Conservation (phyloP, 2,888 invertebrate genomes). For the Agrotis ipsilon region DNA sequence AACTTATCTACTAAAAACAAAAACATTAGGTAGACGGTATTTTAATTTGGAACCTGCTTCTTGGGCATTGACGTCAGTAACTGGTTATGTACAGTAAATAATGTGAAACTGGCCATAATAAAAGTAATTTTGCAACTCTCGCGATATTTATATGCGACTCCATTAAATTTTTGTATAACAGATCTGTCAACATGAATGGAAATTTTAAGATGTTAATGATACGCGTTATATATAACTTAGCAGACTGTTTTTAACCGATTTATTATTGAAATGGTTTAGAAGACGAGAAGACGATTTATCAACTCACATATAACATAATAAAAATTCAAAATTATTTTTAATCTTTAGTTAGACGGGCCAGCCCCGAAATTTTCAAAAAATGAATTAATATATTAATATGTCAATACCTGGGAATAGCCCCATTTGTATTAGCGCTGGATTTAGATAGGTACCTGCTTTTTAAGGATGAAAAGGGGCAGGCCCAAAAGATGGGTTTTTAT, state of each 20-base stretch:
- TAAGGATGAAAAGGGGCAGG: background rate
- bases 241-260: background rate
- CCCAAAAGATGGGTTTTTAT: no score
- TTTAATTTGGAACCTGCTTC: slow-evolving; percentile 69
- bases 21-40: slow-evolving; percentile 60
- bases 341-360: background rate
- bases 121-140: slow-evolving; percentile 67
- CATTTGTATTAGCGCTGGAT: background rate
- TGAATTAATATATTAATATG: no score
- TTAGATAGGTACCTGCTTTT: background rate
- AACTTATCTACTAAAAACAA: slow-evolving; percentile 51
- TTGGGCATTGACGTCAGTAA: slow-evolving; percentile 74
- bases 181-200: slow-evolving; percentile 37
- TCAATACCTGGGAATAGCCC: background rate
- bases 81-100: slow-evolving; percentile 65
- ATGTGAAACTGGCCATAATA: slow-evolving; percentile 66
- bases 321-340: background rate
- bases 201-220: slow-evolving; percentile 31
- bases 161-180: slow-evolving; percentile 46
- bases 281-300: no score
- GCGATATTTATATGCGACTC: slow-evolving; percentile 50
- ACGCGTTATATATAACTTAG: background rate
- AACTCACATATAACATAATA: no score
- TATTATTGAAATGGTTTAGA: background rate
- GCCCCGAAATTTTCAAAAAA: background rate